Base-by-base conservation (phyloP, 2,113 vertebrate genomes). In the Motacilla tschutschensis region DNA sequence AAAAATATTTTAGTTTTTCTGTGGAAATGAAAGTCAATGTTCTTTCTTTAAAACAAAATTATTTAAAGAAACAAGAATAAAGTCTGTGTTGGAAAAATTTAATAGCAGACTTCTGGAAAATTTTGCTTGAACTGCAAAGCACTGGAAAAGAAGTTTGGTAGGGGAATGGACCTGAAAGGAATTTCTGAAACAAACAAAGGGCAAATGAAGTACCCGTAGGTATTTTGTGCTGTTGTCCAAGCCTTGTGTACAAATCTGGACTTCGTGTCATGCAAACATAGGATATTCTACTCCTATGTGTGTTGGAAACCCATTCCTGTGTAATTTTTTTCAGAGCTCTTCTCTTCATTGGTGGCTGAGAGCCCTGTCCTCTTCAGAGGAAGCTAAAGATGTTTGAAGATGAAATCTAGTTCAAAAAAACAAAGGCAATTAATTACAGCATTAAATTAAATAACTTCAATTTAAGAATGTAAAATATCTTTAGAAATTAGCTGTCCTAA, bases 41-140 rank as follows among this genome's bases (percentile, higher is more conserved):
- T 79, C 5, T 58, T 67, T 79, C 59, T 83, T 59, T 67, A 46
- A 79, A 79, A 79, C 12, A 7, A 22, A 69, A 40, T 51, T 70
- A 74, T 87, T 92, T 85, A 43, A 58, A 57, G 63, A 73, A 75
- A 44, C 6, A 74, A 70, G 40, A 70, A 70, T 53, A 25, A 88
- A 66, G n/a, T 59, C 16, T 48, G 6, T 69, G 14, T 41, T 35
- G 17, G 31, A 58, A 85, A 65, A 44, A 58, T 5, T 47, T 62
- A 63, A 83, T 36, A 44, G 7, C 12, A 29, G 16, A 17, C 17
- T 83, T 85, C 16, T 14, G 5, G 40, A 79, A 86, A 72, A 54
- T 26, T 71, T 44, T 26, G 1, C n/a, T 87, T 64, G 41, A 77
- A 25, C n/a, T 41, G 10, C 24, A 73, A 77, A 71, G 22, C 18